A percentile compares a stretch with the other conserved stretches of the same genome.
These are phyloP conservation scores for Poicephalus meyeri DNA, from an alignment of 2,113 vertebrate genomes.

Conservation along the genomic window DNA sequence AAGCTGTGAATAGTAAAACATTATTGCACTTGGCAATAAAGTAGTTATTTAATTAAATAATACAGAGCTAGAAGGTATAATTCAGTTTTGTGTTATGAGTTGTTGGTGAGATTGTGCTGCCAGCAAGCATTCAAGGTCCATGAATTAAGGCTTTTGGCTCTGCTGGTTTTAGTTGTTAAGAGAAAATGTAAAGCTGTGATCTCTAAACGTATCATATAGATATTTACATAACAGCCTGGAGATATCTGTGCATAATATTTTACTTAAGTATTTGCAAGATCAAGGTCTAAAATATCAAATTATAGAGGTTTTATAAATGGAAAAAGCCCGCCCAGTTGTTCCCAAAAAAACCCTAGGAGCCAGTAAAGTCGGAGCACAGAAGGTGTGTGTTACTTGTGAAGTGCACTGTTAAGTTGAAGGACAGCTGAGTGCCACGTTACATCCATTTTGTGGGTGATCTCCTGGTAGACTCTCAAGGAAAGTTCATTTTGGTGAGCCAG, in stretches of 20 bases:
- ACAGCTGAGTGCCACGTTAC: fast-evolving
- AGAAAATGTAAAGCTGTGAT: background rate
- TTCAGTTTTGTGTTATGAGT: background rate
- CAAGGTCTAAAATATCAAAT: background rate
- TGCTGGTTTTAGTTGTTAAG: background rate
- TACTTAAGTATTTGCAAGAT: background rate
- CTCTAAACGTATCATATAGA: background rate
- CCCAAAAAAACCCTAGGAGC: background rate
- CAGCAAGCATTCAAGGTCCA: background rate
- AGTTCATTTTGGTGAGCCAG: background rate
- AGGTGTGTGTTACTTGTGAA: fast-evolving
- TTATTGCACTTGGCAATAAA: background rate
- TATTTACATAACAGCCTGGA: background rate
- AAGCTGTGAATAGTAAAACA: background rate
- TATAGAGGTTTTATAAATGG: background rate
- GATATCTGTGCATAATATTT: background rate
- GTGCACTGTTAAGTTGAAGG: background rate
- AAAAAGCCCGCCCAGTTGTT: background rate
- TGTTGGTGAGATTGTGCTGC: background rate
- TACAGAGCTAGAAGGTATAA: background rate
- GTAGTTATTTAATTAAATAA: background rate
- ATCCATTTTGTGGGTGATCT: fast-evolving
- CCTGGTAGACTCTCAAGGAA: background rate
- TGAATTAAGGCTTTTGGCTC: background rate
- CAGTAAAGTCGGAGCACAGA: background rate